These are phyloP conservation scores for Dasypogon diadema DNA, from an alignment of 2,888 invertebrate genomes.

Conservation along the genomic window DNA sequence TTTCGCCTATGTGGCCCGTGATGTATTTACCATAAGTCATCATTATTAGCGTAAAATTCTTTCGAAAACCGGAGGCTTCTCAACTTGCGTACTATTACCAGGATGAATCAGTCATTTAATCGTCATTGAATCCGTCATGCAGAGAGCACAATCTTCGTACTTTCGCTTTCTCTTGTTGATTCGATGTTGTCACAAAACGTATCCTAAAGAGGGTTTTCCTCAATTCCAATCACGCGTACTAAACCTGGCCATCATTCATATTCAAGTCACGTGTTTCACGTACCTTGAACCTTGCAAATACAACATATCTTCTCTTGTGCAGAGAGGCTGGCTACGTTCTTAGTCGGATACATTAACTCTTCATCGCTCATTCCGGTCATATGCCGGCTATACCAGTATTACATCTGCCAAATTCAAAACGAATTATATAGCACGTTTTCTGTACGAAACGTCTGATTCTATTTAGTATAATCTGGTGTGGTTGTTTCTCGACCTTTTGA, in stretches of 20 bases:
- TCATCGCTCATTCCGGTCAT: constrained; percentile 36
- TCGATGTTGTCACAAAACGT: constrained; percentile 15
- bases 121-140: no score
- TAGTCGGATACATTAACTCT: constrained; percentile 26
- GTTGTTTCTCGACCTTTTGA: background rate
- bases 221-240: constrained; percentile 43
- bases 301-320: constrained; percentile 12
- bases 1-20: background rate
- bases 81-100: no score
- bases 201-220: background rate
- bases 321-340: background rate
- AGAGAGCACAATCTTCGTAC: background rate
- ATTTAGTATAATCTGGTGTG: constrained; percentile 25
- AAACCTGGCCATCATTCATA: constrained; percentile 41
- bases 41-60: constrained; percentile 15
- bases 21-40: constrained; percentile 6
- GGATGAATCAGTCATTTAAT: no score
- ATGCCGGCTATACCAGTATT: constrained; percentile 23
- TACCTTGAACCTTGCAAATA: constrained; percentile 43
- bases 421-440: constrained; percentile 32
- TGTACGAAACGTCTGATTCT: constrained; percentile 20
- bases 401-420: constrained; percentile 48
- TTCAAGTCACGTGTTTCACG: constrained; percentile 37
- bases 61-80: no score
- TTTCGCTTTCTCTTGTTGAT: constrained; percentile 41